Evolutionary conservation across 2,113 vertebrate genomes (phyloP), one percentile per base, ranked within the genome.

Genomic region (Sebastes fasciatus): DNA sequence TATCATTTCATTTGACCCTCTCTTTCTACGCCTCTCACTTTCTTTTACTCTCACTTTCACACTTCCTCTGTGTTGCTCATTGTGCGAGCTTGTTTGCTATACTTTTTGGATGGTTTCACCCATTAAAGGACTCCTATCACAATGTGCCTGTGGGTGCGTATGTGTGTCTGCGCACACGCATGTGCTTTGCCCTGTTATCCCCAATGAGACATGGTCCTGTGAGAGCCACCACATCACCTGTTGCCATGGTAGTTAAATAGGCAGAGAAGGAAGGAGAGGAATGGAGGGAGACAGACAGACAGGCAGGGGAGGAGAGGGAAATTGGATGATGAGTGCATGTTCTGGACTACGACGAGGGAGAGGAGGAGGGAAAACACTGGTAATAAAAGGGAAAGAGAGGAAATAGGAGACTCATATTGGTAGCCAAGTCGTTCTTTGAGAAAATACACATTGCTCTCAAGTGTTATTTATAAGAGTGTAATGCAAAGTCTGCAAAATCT

Each of bases 171-270:
- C 11, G 57, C 69, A 43, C 70, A 84, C 48, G 16, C 66, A 69
- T 58, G 45, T 49, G 54, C 61, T 58, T 46, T 60, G 7, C 68
- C 42, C 46, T 23, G 61, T 82, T 88, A 79, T 91, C 64, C 78
- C 86, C 73, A 55, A 63, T 77, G 58, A 89, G 82, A 78, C 65
- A 46, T 52, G 77, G 79, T 79, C 79, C 70, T 90, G 69, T 77
- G 83, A 90, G 84, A 89, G 88, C 80, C 64, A 76, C 61, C 86
- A 88, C 90, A 94, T 94, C 90, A 94, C 92, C 93, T 93, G 93
- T 94, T 94, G 88, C 92, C 90, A 94, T 93, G 92, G 94, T 70
- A 94, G 92, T 91, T 94, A 94, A 94, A 93, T 93, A 93, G 92
- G 78, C 84, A 80, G 80, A 75, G 77, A 92, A 82, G 82, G 83